Evolutionary conservation across 30 jellyfish, hydroid and myxozoan genomes (phyloP), one percentile per base, ranked within the genome.

Genomic region (Mastigias papua): DNA sequence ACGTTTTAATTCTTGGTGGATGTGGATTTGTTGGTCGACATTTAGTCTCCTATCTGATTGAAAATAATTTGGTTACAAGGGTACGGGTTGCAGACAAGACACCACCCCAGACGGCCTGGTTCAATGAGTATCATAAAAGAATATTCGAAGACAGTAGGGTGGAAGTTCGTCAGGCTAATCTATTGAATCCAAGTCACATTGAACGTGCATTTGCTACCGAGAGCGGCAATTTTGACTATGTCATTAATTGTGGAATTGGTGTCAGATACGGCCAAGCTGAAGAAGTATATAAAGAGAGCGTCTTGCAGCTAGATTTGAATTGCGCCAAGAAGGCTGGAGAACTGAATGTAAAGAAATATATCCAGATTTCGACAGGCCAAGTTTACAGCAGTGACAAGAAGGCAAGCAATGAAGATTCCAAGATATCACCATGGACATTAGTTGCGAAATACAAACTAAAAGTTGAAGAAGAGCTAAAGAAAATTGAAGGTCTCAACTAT

Each of bases 31-130:
- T 90, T 73, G 99, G 99, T 21, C 91, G 99, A 23, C 87, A 95
- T 86, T 71, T 95, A 26, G 97, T 95, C 29, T 66, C 97, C 5
- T 60, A 90, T 54, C 68, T 95, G 62, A 63, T 95, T 10, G 97
- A 95, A 64, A 76, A 95, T 46, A 63, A 89, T 67, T 91, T 89
- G 19, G 98, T 49, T 20, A 76, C 74, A 34, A 94, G 79, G 69
- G 93, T 93, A 19, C 69, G 95, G 29, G 97, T 96, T 0, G 99
- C 95, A 4, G 99, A 96, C 89, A 96, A 96, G 75, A 72, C 94
- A 32, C 98, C 97, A 30, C 99, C 99, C 8, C 97, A 96, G 34
- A 83, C 96, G 30, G 89, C 98, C 29, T 96, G 99, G 99, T 69
- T 96, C 66, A 96, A 91, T 48, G 97, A 81, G 48, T 78, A 87